Evolutionary conservation across 2,113 vertebrate species (phyloP).

Genomic region (Pampusana beccarii): DNA sequence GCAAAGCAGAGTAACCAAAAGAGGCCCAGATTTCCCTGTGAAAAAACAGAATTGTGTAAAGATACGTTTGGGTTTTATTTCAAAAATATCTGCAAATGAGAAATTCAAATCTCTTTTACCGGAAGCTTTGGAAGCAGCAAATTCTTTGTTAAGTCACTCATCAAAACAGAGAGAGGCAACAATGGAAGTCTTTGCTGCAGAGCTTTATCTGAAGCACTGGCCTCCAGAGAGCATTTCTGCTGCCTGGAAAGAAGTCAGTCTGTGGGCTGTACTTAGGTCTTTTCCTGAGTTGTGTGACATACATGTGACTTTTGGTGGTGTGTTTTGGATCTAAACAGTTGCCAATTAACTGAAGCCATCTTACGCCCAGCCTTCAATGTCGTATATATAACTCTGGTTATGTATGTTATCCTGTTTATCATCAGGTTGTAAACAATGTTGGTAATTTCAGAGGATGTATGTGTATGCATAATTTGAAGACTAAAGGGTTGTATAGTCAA

Average conservation of each 20-base stretch:
- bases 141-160: background rate
- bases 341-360: background rate
- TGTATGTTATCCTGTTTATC: background rate
- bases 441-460: background rate
- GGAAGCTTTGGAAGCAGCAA: background rate
- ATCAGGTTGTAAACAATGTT: background rate
- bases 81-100: background rate
- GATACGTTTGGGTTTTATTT: background rate
- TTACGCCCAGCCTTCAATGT: background rate
- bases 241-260: background rate
- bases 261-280: background rate
- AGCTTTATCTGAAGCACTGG: background rate
- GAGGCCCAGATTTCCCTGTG: background rate
- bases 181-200: background rate
- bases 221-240: background rate
- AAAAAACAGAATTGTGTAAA: background rate
- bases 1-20: background rate
- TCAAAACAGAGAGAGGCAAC: background rate
- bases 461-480: background rate
- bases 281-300: fast-evolving
- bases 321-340: background rate
- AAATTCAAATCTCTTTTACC: background rate
- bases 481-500: background rate
- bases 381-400: fast-evolving
- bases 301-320: background rate